Evolutionary conservation across 2,113 vertebrate genomes (phyloP).

Genomic region (Campylorhamphus procurvoides): DNA sequence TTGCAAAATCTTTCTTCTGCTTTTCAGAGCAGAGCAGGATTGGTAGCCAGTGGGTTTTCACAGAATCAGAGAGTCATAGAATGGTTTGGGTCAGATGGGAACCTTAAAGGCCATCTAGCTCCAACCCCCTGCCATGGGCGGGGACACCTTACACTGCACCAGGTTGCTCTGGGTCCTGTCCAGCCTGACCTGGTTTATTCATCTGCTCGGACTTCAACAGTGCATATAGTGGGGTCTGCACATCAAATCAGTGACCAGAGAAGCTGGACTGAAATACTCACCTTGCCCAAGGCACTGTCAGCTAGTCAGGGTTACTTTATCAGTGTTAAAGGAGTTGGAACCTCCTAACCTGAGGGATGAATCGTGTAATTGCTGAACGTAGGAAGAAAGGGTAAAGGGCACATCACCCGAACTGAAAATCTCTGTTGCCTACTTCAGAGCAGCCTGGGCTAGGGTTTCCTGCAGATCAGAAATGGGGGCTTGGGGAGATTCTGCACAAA

Average conservation of each 20-base stretch:
- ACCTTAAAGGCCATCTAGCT: accelerated
- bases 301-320: accelerated
- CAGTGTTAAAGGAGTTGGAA: neutral
- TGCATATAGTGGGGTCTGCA: accelerated
- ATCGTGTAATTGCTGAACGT: neutral
- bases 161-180: neutral
- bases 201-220: accelerated
- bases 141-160: neutral
- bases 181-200: neutral
- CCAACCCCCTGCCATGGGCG: neutral
- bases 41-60: neutral
- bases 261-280: accelerated
- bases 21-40: neutral
- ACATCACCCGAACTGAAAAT: neutral
- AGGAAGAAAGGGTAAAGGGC: neutral
- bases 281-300: neutral
- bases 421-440: neutral
- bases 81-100: neutral
- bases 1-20: neutral
- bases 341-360: neutral
- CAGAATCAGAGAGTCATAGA: neutral
- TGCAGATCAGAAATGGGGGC: neutral
- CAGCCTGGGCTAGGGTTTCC: neutral
- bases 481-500: neutral
- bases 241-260: neutral